Evolutionary conservation across 2,888 invertebrate genomes (phyloP), one percentile per base, ranked within the genome.

Genomic region (Flexamia atlantica): DNA sequence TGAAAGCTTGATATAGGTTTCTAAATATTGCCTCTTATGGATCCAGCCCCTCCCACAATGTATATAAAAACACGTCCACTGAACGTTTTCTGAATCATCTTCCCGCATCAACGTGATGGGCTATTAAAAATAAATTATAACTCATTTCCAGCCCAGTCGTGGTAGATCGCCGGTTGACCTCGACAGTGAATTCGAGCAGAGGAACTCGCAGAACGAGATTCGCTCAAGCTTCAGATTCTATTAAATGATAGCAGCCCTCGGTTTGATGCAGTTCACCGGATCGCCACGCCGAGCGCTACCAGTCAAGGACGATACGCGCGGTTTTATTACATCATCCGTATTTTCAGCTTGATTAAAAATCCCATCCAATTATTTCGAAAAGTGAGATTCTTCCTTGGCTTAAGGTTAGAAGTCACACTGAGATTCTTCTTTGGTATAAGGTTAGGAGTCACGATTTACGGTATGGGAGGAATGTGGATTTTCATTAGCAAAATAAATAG

Each of bases 331-430:
- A 76, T 76, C 76, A 76, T 76, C 76, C 50, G 46, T 40, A 50
- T 42, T 76, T 76, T 76, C n/a, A 28, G 72, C 23, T 76, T 76
- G 40, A 76, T 76, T 76, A 76, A 76, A 76, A 42, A 46, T 46
- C 76, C 50, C 76, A 76, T 76, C 76, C 76, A 76, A 76, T 76
- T 76, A 76, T 76, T 76, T 46, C 76, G 76, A 46, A 50, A 28
- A 46, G 40, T 9, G 50, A 46, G 76, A 76, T 76, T 42, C 50
- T 76, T 23, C 40, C n/a, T n/a, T 4, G 72, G 32, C 20, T 72
- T 72, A 72, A 28, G 76, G 76, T 46, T 23, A 76, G 50, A 40
- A 25, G 40, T 70, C 70, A 53, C 20, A 20, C 20, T 5, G 20
- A 9, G n/a, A 23, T 20, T 46, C 46, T 46, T 9, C 14, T 9